phyloP scores from a whole-genome alignment of 2,888 invertebrate genomes.

The Campoplex nolae region DNA sequence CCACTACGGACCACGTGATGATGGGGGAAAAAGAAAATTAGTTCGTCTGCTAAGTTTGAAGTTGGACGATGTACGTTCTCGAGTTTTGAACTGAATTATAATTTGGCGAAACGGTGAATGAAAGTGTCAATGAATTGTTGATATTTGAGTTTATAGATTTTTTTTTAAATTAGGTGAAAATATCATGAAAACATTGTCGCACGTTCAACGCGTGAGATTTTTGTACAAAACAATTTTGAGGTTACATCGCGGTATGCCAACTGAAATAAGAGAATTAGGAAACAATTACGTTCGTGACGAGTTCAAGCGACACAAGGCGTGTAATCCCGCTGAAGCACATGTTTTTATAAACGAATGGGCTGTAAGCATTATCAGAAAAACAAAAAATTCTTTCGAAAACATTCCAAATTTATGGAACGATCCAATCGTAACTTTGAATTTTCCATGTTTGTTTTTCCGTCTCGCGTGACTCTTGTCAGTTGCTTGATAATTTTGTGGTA shows the following conservation, averaged over 20 bases:
- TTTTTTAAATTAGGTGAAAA: slow-evolving; percentile 5
- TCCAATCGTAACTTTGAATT: slow-evolving; percentile 29
- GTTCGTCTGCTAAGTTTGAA: slow-evolving; percentile 52
- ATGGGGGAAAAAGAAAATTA: slow-evolving; percentile 9
- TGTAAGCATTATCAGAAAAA: slow-evolving; percentile 85
- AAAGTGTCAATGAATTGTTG: not conserved
- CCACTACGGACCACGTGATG: not conserved
- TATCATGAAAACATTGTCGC: slow-evolving; percentile 82
- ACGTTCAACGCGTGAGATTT: slow-evolving; percentile 88
- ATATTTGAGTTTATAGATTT: not conserved
- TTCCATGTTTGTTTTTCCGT: not conserved
- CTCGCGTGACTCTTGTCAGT: not conserved
- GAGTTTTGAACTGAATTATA: not conserved
- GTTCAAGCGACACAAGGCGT: slow-evolving; percentile 93
- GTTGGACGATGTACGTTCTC: not conserved
- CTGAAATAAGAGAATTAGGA: slow-evolving; percentile 89
- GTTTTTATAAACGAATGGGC: slow-evolving; percentile 96
- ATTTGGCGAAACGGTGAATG: slow-evolving; percentile 36
- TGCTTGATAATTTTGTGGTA: slow-evolving; percentile 49
- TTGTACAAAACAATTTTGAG: slow-evolving; percentile 93
- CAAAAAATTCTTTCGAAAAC: not conserved
- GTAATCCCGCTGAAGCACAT: slow-evolving; percentile 89
- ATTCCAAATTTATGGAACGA: slow-evolving; percentile 4
- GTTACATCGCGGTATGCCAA: slow-evolving; percentile 91
- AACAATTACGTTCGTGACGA: slow-evolving; percentile 93